Percentiles rank a stretch among this genome's conserved stretches.
phyloP scores from a whole-genome alignment of 2,113 vertebrate genomes.

The Heliornis fulica region DNA sequence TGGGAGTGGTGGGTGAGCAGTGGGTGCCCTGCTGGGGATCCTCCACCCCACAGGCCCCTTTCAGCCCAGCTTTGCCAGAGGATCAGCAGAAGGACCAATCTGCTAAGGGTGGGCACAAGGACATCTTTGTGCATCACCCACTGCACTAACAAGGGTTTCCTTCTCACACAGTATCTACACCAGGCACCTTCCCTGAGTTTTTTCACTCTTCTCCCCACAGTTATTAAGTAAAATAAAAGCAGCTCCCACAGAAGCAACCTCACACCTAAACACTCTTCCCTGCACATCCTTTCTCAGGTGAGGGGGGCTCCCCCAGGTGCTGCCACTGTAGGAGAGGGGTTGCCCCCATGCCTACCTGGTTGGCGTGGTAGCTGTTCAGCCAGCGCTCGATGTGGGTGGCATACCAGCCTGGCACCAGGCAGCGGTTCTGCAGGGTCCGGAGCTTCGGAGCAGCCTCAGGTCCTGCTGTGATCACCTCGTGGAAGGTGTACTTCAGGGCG shows the following conservation, averaged over 20 bases:
- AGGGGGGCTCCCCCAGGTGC: background rate
- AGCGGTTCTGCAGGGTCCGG: slow-evolving; percentile 90
- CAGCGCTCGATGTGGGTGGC: slow-evolving; percentile 92
- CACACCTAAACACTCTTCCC: background rate
- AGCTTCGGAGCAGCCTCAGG: slow-evolving; percentile 79
- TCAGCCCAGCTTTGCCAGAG: background rate
- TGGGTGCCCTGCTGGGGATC: background rate
- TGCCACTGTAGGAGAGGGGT: background rate
- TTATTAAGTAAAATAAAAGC: background rate
- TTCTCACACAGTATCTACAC: background rate
- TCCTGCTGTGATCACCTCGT: slow-evolving; percentile 88
- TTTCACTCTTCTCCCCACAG: fast-evolving
- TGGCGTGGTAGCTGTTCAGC: slow-evolving; percentile 90
- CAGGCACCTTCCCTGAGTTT: background rate
- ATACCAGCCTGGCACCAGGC: slow-evolving; percentile 93
- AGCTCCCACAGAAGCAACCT: background rate
- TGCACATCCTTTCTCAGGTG: fast-evolving
- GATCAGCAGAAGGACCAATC: background rate
- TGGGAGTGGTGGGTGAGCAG: fast-evolving
- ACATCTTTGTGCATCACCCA: background rate
- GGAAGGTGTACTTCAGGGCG: slow-evolving; percentile 93
- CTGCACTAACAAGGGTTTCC: background rate
- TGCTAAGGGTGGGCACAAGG: background rate
- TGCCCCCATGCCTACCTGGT: slow-evolving; percentile 79
- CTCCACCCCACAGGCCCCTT: background rate